Conservation (phyloP, 1,140 invertebrate genomes). For the Drosophila obscura region DNA sequence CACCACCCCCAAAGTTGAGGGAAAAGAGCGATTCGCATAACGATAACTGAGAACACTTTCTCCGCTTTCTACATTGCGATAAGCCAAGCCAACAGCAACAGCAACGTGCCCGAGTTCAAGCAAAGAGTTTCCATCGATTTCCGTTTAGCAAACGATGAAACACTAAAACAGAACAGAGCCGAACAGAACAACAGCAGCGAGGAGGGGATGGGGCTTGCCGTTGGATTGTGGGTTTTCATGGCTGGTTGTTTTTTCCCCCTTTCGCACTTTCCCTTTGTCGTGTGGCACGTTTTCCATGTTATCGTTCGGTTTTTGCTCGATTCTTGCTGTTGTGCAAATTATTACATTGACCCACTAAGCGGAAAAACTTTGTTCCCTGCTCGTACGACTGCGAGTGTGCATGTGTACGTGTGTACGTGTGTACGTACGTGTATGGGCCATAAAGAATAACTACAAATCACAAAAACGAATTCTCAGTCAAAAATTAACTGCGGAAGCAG, state of each 20-base stretch:
- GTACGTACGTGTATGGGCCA: background rate
- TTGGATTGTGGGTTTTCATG: constrained; percentile 45
- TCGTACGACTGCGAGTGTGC: background rate
- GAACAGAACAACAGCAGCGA: background rate
- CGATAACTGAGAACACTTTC: constrained; percentile 47
- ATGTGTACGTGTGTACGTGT: too few species aligned
- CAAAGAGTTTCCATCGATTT: constrained; percentile 67
- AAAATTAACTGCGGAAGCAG: constrained; percentile 53
- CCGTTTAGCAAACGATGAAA: constrained; percentile 72
- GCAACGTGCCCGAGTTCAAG: constrained; percentile 42
- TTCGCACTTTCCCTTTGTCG: constrained; percentile 60
- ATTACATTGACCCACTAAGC: constrained; percentile 77
- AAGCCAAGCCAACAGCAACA: constrained; percentile 33
- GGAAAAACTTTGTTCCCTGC: constrained; percentile 31
- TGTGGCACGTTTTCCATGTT: constrained; percentile 67
- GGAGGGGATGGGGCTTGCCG: constrained; percentile 25
- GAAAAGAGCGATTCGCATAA: constrained; percentile 36
- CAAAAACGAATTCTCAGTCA: constrained; percentile 22
- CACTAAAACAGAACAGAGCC: constrained; percentile 51
- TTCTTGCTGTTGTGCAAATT: constrained; percentile 66
- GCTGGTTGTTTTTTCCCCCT: constrained; percentile 21
- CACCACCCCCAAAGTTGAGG: constrained; percentile 12
- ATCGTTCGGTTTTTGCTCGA: constrained; percentile 42
- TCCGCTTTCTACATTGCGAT: constrained; percentile 21
- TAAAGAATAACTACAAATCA: constrained; percentile 31